These are phyloP conservation scores for Ceratoteleas bidentatus DNA, from an alignment of 1,140 invertebrate species.

Conservation along the genomic window DNA sequence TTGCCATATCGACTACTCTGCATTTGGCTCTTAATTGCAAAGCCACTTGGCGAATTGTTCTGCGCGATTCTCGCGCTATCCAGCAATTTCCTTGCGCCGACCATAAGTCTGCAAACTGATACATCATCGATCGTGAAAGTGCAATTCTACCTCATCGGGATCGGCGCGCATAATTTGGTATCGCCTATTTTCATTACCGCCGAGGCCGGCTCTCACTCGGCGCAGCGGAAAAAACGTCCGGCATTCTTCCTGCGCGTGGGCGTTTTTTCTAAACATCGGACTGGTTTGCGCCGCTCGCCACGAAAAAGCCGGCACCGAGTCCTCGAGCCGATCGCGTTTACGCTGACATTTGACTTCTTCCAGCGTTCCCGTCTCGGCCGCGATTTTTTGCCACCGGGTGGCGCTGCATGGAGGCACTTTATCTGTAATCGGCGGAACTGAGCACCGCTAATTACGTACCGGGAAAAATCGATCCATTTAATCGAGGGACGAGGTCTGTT, in stretches of 20 bases:
- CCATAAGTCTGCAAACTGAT: constrained; percentile 14
- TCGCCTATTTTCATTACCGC: constrained; percentile 32
- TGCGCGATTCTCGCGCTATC: constrained; percentile 5
- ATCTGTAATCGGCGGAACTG: no score
- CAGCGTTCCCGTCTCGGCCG: background rate
- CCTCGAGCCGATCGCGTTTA: constrained; percentile 4
- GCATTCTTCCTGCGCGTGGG: constrained; percentile 39
- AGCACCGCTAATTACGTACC: background rate
- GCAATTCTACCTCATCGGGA: constrained; percentile 29
- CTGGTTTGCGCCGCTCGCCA: constrained; percentile 23
- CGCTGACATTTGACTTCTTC: constrained; percentile 3
- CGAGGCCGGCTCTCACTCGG: constrained; percentile 13
- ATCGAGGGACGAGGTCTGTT: no score
- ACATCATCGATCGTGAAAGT: constrained; percentile 42
- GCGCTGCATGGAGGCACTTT: no score
- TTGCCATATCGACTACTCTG: no score
- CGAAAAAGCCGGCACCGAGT: constrained; percentile 18
- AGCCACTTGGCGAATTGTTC: constrained; percentile 6
- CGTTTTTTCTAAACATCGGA: constrained; percentile 31
- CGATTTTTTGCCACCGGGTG: background rate
- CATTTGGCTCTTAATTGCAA: constrained; percentile 13
- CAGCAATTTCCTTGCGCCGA: constrained; percentile 15
- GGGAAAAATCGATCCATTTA: background rate
- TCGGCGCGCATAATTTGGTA: constrained; percentile 23
- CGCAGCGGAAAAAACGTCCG: constrained; percentile 6